Base-by-base conservation (phyloP, 2,888 invertebrate genomes). In the Syrista parreyssii region DNA sequence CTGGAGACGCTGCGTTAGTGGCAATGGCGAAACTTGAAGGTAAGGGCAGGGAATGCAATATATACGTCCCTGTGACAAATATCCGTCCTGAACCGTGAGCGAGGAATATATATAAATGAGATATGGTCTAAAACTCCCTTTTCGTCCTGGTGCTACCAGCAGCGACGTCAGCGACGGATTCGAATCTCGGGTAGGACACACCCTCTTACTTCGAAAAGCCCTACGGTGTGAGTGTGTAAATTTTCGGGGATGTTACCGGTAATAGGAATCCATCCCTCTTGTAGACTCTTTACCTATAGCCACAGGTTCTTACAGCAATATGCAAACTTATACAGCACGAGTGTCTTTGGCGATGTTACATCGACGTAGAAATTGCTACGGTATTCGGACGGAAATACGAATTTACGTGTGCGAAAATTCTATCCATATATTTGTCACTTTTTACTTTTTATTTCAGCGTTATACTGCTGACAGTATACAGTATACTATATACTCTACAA, bases 61-160 rank as follows among this genome's bases (percentile, higher is more conserved):
- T 55, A 55, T 55, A 55, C 32, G 68, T 75, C 79, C 33, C 74
- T 12, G 79, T 79, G 79, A 79, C 76, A 79, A 76, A 76, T 79
- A 76, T 55, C 71, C 71, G 78, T 73, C 76, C 72, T 68, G 30
- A 79, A 36, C 76, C 74, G 74, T 68, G 71, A 79, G 32, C 11
- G 33, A 68, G 30, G 35, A 33, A 78, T 78, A 76, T 72, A 76
- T 74, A 75, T 73, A 74, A 77, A 68, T 79, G 79, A 77, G 75
- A 80, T 79, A 80, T 77, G 75, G 77, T 23, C 55, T 23, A 55
- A 55, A 23, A 2, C 55, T 55, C 55, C 55, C 55, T 23, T 55
- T 55, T 15, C 55, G 55, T 15, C 23, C 23, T 55, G 55, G 55
- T 23, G 55, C 23, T 55, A 23, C 55, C 23, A 55, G 9, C 55